A percentile compares a stretch with the other conserved stretches of the same genome.
Evolutionary conservation across 2,113 vertebrate species (phyloP).

Genomic region (Cyphomyrus plagiostoma): DNA sequence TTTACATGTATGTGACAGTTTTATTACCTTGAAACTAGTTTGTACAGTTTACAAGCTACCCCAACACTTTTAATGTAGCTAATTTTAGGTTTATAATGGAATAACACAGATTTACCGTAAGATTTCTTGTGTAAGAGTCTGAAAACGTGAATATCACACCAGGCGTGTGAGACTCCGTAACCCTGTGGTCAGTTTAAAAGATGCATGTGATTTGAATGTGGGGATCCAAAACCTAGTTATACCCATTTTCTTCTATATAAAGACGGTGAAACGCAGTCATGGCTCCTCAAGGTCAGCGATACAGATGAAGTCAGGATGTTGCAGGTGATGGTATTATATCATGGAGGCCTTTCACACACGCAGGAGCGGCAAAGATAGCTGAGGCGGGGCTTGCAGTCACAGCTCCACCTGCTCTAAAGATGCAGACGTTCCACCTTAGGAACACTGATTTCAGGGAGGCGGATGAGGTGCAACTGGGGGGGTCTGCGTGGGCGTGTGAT

Average conservation of each 20-base stretch:
- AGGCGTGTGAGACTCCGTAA: background rate
- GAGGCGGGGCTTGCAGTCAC: background rate
- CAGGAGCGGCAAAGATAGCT: background rate
- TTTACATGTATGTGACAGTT: background rate
- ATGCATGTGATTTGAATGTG: background rate
- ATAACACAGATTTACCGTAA: background rate
- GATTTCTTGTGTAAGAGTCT: background rate
- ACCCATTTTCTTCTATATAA: background rate
- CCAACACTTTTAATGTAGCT: background rate
- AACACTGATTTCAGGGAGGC: background rate
- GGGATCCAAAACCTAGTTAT: background rate
- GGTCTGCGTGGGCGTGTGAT: background rate
- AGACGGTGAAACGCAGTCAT: background rate
- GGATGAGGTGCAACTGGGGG: background rate
- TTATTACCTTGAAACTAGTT: too few species aligned
- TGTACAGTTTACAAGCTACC: too few species aligned
- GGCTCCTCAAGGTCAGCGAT: background rate
- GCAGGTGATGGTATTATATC: background rate
- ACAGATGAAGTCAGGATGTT: background rate
- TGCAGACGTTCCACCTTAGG: background rate
- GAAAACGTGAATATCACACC: background rate
- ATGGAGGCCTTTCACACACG: background rate
- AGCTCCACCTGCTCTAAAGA: constrained; percentile 4
- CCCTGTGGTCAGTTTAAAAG: background rate
- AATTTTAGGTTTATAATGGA: background rate